Evolutionary conservation across 2,888 invertebrate genomes (phyloP).

Genomic region (Gisinianus flammeolus): DNA sequence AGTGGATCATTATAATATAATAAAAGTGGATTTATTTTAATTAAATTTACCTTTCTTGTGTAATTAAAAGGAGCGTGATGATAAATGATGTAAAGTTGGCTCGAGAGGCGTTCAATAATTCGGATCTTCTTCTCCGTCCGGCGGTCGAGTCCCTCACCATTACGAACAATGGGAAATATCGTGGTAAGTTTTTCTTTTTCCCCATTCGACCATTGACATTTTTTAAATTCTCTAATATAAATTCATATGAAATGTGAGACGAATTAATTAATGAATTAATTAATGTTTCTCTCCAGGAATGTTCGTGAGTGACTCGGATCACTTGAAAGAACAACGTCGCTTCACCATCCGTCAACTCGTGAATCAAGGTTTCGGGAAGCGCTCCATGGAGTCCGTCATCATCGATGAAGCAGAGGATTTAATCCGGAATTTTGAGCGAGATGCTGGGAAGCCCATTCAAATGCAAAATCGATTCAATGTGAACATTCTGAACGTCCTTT

Average conservation of each 20-base stretch:
- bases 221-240: neutral
- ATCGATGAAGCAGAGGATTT: neutral
- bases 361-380: neutral
- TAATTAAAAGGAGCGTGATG: neutral
- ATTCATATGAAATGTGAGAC: too few relatives aligned
- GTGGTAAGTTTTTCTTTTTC: neutral
- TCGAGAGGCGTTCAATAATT: neutral
- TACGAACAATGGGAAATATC: conserved; percentile 3
- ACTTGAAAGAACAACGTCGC: neutral
- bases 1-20: too few relatives aligned
- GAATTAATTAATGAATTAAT: too few relatives aligned
- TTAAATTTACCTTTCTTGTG: too few relatives aligned
- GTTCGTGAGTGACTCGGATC: neutral
- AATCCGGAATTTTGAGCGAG: neutral
- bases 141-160: neutral
- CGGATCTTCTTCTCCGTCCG: neutral
- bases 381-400: neutral
- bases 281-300: neutral
- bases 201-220: neutral
- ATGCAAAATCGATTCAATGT: conserved; percentile 11
- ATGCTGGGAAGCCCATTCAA: neutral
- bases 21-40: too few relatives aligned
- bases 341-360: neutral
- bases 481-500: neutral
- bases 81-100: neutral